phyloP scores from a whole-genome alignment of 2,888 invertebrate genomes.

The Cataglyphis rosenhaueri region DNA sequence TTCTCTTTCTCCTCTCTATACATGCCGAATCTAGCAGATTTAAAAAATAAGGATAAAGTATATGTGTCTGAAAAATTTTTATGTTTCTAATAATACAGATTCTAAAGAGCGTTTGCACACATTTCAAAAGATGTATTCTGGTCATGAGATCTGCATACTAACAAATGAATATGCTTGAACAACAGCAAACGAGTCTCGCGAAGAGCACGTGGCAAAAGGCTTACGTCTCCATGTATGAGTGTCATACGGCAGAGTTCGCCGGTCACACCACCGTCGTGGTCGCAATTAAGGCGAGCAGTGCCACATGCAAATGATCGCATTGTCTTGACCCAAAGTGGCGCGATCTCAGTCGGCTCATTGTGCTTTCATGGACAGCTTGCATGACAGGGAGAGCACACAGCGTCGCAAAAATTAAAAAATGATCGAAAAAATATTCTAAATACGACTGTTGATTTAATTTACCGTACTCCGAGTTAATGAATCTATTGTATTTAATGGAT shows the following conservation, averaged over 20 bases:
- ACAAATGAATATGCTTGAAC: conserved; percentile 10
- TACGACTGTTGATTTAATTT: background rate
- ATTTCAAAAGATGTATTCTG: background rate
- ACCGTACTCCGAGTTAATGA: background rate
- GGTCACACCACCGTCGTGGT: conserved; percentile 60
- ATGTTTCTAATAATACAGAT: background rate
- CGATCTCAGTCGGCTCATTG: conserved; percentile 62
- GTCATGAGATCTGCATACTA: background rate
- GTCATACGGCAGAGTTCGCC: conserved; percentile 63
- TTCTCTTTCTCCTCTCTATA: background rate
- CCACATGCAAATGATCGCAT: conserved; percentile 73
- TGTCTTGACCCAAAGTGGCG: conserved; percentile 72
- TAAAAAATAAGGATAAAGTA: background rate
- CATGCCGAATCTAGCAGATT: background rate
- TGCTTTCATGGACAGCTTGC: conserved; percentile 57
- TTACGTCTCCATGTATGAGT: conserved; percentile 52
- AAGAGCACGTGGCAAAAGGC: conserved; percentile 58
- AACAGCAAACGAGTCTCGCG: conserved; percentile 9
- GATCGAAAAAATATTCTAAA: background rate
- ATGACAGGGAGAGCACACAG: background rate
- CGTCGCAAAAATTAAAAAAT: background rate
- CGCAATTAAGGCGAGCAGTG: conserved; percentile 72
- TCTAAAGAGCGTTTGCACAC: conserved; percentile 5
- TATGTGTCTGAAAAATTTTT: background rate
- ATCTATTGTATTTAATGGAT: conserved; percentile 1